Base-by-base conservation (phyloP, 1,140 invertebrate genomes). In the Brachionus rubens region DNA sequence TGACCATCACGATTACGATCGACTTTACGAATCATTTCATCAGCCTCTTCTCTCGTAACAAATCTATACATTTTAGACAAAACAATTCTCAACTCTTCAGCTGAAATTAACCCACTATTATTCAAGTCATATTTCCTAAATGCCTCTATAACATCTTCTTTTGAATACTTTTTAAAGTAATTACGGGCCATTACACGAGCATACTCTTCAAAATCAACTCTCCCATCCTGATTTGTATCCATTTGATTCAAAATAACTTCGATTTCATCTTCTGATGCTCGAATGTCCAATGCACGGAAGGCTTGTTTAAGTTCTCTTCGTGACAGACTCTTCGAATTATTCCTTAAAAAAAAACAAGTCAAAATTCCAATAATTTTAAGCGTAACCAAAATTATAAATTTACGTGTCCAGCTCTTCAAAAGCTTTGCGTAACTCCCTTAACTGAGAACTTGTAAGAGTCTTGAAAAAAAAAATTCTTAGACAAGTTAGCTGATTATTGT, bases 41-140 rank as follows among this genome's bases (percentile, higher is more conserved):
- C 43, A n/a, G 36, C 68, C 19, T 72, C 68, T 28, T 72, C 68
- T 33, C 12, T 24, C 5, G 68, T 14, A 5, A 50, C n/a, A 24
- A 72, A 72, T 50, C 68, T 72, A 16, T 30, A 72, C 47, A 50
- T 72, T 72, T 72, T 72, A 21, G 68, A 72, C 3, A 72, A 36
- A 54, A 72, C 68, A 54, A 19, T 72, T 36, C 68, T 48, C 19
- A 72, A 21, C 19, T 72, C 68, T 52, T 72, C 68, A 21, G 28
- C 68, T 40, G 68, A 72, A 50, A 72, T 72, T 6, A 12, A 30
- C 5, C 68, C 68, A 30, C 68, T 72, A 24, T 54, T 54, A 30
- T 72, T 72, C 12, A 72, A 19, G 50, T 72, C 68, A 24, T 30
- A 72, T 16, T 54, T 48, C 50, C 30, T 72, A n/a, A 72, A 72